Evolutionary conservation across 2,113 vertebrate species (phyloP).

Genomic region (Bos javanicus): DNA sequence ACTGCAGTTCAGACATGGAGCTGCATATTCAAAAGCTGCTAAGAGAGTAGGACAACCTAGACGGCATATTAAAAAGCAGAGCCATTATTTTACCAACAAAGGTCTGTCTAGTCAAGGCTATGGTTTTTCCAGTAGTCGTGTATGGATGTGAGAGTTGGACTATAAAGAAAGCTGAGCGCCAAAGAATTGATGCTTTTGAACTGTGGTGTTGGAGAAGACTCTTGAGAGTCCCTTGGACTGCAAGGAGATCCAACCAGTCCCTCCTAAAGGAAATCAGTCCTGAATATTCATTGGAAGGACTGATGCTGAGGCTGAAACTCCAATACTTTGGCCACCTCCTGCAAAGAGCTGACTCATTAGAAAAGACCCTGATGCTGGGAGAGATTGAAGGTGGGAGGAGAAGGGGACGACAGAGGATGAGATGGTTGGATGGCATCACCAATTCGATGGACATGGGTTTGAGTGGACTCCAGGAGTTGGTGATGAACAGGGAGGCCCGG

Average conservation of each 20-base stretch:
- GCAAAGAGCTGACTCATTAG: neutral
- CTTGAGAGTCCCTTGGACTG: neutral
- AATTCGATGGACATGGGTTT: neutral
- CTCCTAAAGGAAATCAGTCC: neutral
- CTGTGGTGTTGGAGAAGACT: neutral
- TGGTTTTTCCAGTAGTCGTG: neutral
- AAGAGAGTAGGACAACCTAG: neutral
- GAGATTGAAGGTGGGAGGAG: accelerated
- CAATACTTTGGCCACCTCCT: neutral
- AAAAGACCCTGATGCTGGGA: neutral
- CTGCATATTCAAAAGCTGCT: neutral
- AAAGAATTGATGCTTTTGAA: neutral
- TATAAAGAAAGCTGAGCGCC: neutral
- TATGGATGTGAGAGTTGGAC: neutral
- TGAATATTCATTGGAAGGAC: neutral
- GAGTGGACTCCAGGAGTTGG: neutral
- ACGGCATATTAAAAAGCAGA: neutral
- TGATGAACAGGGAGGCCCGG: neutral
- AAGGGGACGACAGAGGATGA: neutral
- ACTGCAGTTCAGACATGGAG: accelerated
- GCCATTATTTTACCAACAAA: neutral
- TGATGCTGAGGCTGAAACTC: neutral
- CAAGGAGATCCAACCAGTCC: neutral
- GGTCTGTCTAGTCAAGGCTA: neutral
- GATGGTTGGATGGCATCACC: neutral